Conservation (phyloP, 2,113 vertebrate species). For the Cyprinodon variegatus region DNA sequence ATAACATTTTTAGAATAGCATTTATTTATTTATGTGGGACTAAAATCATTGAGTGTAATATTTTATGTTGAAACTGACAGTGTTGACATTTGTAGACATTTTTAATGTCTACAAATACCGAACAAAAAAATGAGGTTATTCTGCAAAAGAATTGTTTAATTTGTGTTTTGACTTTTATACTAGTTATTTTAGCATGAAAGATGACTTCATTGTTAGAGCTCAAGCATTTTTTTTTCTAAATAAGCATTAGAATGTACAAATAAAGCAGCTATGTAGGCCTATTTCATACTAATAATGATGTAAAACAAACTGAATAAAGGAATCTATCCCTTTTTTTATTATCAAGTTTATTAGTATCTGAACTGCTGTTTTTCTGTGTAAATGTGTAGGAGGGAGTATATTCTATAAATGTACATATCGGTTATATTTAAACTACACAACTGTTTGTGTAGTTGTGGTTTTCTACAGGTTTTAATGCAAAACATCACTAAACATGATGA, state of each 20-base stretch:
- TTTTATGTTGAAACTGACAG: not conserved
- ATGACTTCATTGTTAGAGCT: not conserved
- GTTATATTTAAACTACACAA: not conserved
- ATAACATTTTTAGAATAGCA: conserved; percentile 17
- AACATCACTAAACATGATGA: not conserved
- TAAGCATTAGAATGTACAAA: conserved; percentile 8
- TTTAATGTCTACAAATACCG: not conserved
- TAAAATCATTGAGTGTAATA: not conserved
- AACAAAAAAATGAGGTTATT: not conserved
- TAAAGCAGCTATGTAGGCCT: conserved; percentile 29
- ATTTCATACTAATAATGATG: conserved; percentile 23
- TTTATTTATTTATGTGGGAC: conserved; percentile 21
- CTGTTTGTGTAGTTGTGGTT: conserved; percentile 10
- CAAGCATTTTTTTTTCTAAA: not conserved
- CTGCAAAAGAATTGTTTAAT: not conserved
- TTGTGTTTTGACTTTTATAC: not conserved
- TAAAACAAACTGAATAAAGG: not conserved
- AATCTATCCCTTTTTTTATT: conserved; percentile 1
- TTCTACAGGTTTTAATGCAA: conserved; percentile 10
- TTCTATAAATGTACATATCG: not conserved
- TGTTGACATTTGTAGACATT: not conserved
- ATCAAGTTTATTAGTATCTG: not conserved
- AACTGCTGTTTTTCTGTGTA: not conserved
- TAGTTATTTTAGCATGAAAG: not conserved
- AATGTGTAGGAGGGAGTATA: not conserved